Base-by-base conservation (phyloP, 37 sponge, comb jelly and placozoan genomes). In the Aplysina aerophoba region DNA sequence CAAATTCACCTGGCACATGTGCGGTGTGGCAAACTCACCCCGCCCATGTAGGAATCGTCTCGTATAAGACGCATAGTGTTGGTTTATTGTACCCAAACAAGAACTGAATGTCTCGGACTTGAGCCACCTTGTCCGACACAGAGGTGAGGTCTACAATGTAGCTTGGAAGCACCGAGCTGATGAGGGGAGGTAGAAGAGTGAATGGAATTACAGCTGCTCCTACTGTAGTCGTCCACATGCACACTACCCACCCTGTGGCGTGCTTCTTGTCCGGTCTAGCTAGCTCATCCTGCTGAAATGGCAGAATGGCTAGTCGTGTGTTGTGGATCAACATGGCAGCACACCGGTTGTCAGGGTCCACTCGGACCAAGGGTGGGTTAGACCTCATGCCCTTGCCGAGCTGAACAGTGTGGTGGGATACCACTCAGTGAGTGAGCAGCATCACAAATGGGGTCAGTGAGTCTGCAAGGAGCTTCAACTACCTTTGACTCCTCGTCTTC, bases 51-150 rank as follows among this genome's bases (percentile, higher is more conserved):
- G 94, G 92, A 15, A 88, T 62, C 24, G 94, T 89, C 36, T 97
- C 97, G 77, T 86, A 99, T 33, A 99, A 84, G 39, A 99, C 39
- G 67, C 95, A 84, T 16, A 97, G 65, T n/a, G 99, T 99, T 1
- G 97, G 99, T 24, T 92, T 97, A 83, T 90, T 89, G 87, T 99
- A 99, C 33, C 97, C 99, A 79, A 90, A 87, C 28, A 99, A 79
- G 57, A 99, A 99, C 57, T 92, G 91, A 54, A 93, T 81, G 73
- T 99, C 99, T 79, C 87, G 89, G 31, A 99, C 91, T 79, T 88
- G 86, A 63, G 36, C 55, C 34, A 99, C 77, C 38, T 74, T 66
- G 37, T 91, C 91, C 30, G 84, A 87, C 36, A 97, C 87, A 27
- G 56, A 59, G 41, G 57, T 84, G 56, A 98, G 82, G 58, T 91